Evolutionary conservation across 2,888 invertebrate species (phyloP).

Genomic region (Eupsilia transversa): DNA sequence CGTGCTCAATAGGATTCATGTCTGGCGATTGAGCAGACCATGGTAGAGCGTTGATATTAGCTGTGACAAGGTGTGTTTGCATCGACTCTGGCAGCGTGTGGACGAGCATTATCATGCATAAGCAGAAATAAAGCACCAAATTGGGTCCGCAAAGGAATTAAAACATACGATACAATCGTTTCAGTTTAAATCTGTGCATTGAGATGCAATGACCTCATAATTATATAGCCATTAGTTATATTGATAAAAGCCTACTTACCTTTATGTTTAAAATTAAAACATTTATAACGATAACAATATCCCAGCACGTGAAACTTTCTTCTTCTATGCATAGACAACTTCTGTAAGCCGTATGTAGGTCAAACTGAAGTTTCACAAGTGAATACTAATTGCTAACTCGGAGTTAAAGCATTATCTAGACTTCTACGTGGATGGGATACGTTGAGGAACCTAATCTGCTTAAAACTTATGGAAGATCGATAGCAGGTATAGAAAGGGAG

Average conservation of each 20-base stretch:
- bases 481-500: background rate
- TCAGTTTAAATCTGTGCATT: too few relatives aligned
- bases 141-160: too few relatives aligned
- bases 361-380: slow-evolving; percentile 33
- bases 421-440: slow-evolving; percentile 2
- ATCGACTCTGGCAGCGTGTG: too few relatives aligned
- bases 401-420: slow-evolving; percentile 33
- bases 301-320: slow-evolving; percentile 20
- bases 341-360: slow-evolving; percentile 37
- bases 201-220: too few relatives aligned
- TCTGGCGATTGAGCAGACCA: too few relatives aligned
- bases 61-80: too few relatives aligned
- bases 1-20: too few relatives aligned
- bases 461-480: slow-evolving; percentile 17
- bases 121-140: too few relatives aligned
- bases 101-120: too few relatives aligned
- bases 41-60: too few relatives aligned
- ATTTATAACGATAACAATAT: slow-evolving; percentile 3
- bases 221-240: too few relatives aligned
- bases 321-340: slow-evolving; percentile 9
- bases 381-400: slow-evolving; percentile 50
- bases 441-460: slow-evolving; percentile 4
- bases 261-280: slow-evolving; percentile 8
- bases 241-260: background rate
- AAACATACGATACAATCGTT: too few relatives aligned